Conservation (phyloP, 2,797 vertebrate species). For the Ctenosaura bakeri region DNA sequence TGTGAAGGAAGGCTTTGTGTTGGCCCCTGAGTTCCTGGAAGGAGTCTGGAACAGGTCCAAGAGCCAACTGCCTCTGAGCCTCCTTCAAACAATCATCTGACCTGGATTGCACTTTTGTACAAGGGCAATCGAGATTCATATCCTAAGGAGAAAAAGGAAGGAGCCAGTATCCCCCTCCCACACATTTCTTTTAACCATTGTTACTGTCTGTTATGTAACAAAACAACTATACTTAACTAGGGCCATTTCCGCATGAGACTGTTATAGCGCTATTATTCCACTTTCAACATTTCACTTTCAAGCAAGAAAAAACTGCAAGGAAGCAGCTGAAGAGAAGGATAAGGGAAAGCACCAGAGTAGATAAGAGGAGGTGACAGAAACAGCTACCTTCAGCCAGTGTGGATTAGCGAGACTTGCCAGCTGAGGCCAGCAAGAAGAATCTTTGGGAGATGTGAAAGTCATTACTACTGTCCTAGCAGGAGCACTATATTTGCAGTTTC, state of each 20-base stretch:
- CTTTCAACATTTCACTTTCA: too few species aligned
- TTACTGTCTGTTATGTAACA: neutral
- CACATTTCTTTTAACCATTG: neutral
- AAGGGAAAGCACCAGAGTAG: too few species aligned
- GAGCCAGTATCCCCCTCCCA: constrained; percentile 31
- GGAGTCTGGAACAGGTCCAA: neutral
- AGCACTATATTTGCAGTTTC: neutral
- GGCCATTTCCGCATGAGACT: too few species aligned
- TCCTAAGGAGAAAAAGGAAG: neutral
- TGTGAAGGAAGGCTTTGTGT: constrained; percentile 14
- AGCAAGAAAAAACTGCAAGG: too few species aligned
- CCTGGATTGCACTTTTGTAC: neutral
- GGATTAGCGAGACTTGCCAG: too few species aligned
- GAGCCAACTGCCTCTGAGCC: neutral
- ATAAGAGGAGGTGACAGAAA: too few species aligned
- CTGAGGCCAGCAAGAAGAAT: too few species aligned
- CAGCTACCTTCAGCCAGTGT: too few species aligned
- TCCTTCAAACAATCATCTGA: neutral
- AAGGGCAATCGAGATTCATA: neutral
- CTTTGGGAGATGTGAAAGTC: too few species aligned
- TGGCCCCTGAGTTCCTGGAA: constrained; percentile 8
- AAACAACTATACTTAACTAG: too few species aligned
- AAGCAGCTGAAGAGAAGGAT: too few species aligned
- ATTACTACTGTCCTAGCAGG: neutral
- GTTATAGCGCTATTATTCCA: too few species aligned